Evolutionary conservation across 2,797 vertebrate species (phyloP).

Genomic region (Coracias cyanogaster): DNA sequence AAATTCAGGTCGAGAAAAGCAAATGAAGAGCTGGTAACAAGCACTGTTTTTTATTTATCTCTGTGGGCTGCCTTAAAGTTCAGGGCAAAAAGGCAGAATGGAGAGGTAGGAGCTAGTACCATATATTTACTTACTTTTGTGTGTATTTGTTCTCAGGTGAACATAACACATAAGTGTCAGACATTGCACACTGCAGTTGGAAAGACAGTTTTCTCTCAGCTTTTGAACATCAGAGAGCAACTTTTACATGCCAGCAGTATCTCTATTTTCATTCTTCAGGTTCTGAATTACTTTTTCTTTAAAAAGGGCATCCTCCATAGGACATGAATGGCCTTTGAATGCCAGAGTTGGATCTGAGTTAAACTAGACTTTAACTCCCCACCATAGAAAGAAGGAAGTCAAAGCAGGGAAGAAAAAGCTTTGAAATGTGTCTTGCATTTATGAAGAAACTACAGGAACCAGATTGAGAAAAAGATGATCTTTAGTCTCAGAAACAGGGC

Average conservation of each 20-base stretch:
- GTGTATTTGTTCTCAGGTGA: background rate
- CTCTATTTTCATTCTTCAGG: slow-evolving; percentile 38
- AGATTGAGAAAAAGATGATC: slow-evolving; percentile 23
- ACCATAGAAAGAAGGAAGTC: slow-evolving; percentile 3
- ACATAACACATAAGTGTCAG: background rate
- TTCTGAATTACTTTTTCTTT: slow-evolving; percentile 30
- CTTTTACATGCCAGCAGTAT: background rate
- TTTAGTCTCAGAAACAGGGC: slow-evolving; percentile 31
- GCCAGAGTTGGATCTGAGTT: slow-evolving; percentile 18
- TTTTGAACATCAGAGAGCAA: background rate
- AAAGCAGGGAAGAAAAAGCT: slow-evolving; percentile 40
- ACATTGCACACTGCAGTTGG: background rate
- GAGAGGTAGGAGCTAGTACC: background rate
- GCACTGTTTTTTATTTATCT: background rate
- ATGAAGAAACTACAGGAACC: background rate
- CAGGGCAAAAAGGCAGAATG: background rate
- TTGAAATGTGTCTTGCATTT: slow-evolving; percentile 55
- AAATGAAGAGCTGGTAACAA: slow-evolving; percentile 30
- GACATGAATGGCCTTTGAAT: slow-evolving; percentile 21
- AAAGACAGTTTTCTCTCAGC: slow-evolving; percentile 11
- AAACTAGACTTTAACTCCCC: slow-evolving; percentile 40
- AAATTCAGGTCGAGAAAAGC: slow-evolving; percentile 49
- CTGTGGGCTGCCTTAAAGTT: background rate
- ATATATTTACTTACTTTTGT: background rate
- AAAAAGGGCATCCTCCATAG: slow-evolving; percentile 21